Conservation (phyloP, 2,888 invertebrate genomes). For the Lasioglossum villosulum region DNA sequence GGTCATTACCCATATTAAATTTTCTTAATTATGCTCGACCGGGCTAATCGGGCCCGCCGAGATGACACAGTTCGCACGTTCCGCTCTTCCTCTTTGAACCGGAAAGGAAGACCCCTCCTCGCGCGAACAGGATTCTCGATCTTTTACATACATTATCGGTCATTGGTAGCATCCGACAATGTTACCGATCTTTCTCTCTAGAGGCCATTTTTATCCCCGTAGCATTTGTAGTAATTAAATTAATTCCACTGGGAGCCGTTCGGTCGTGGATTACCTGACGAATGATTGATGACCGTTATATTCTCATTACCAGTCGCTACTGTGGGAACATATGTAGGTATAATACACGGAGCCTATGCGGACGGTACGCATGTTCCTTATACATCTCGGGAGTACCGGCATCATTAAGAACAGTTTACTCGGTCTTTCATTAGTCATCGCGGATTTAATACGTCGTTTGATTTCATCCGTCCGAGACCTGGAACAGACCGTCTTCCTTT, state of each 20-base stretch:
- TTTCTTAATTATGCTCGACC: conserved; percentile 41
- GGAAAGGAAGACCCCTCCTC: neutral
- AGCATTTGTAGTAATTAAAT: conserved; percentile 73
- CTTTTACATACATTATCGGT: neutral
- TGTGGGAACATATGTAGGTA: conserved; percentile 68
- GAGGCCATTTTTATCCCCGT: conserved; percentile 51
- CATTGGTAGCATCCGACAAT: conserved; percentile 1
- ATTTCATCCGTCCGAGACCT: conserved; percentile 51
- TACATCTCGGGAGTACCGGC: conserved; percentile 47
- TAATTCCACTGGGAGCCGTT: conserved; percentile 67
- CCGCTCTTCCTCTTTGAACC: neutral
- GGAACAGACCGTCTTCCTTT: conserved; percentile 24
- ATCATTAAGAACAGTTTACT: conserved; percentile 74
- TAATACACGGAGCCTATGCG: conserved; percentile 39
- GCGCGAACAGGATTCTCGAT: neutral
- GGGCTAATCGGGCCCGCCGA: conserved; percentile 13
- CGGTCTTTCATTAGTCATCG: conserved; percentile 74
- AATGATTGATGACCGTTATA: conserved; percentile 74
- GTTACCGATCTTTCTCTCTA: conserved; percentile 45
- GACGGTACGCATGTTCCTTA: conserved; percentile 32
- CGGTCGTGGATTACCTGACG: conserved; percentile 66
- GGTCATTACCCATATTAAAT: conserved; percentile 53
- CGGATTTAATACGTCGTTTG: conserved; percentile 70
- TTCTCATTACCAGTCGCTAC: conserved; percentile 74
- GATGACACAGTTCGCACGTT: neutral